Evolutionary conservation across 2,888 invertebrate genomes (phyloP), one percentile per base, ranked within the genome.

Genomic region (Nomada lathburiana): DNA sequence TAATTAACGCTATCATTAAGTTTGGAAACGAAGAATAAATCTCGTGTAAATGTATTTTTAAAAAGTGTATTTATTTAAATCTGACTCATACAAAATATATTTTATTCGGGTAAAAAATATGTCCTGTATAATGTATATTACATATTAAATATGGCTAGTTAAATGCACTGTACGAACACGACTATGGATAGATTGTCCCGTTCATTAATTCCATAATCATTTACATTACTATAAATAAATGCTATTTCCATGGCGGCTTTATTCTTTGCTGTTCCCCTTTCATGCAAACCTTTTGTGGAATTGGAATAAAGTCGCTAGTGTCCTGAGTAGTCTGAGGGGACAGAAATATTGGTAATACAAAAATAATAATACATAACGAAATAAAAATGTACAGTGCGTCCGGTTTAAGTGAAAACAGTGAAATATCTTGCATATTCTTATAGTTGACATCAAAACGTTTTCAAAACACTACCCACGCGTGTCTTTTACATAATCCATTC

Each of bases 191-290:
- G 29, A 29, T 36, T 36, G 69, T 90, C 91, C 67, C 92, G 89
- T 86, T 91, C 91, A 72, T 92, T 90, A 18, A 91, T 67, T 20
- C 92, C 92, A 68, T 76, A 63, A 59, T 89, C 81, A 23, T 78
- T 65, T 26, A 16, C n/a, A 59, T 81, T 80, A 82, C 76, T 84
- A 23, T 67, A 57, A 42, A 74, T 42, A 64, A 60, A 20, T 63
- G 86, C 92, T 91, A 94, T 90, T 94, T 94, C 94, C 94, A 94
- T n/a, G 94, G 94, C 10, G 93, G 94, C 75, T 94, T 94, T 13
- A 76, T 82, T 72, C 85, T 92, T 59, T 86, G 87, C 60, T 90
- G 91, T 50, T 93, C 92, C 16, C 26, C 55, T 74, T 90, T 93
- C 5, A 79, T 13, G 70, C 81, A 80, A 62, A 91, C 76, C 76